A percentile compares a stretch with the other conserved stretches of the same genome.
phyloP scores from a whole-genome alignment of 2,797 vertebrate species.

The Brachyalestes nurse region DNA sequence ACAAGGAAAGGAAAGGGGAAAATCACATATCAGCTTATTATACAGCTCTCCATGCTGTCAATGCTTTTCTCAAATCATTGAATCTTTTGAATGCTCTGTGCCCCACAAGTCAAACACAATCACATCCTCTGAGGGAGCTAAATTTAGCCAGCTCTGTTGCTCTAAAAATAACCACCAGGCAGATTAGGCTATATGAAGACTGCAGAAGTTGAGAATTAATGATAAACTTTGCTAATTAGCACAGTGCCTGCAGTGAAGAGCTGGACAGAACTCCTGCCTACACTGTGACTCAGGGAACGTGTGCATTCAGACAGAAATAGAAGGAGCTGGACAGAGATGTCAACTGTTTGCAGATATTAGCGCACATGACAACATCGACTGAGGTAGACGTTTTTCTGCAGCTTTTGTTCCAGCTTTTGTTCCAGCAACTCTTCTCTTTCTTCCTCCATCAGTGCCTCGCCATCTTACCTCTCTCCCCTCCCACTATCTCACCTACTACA shows the following conservation, averaged over 20 bases:
- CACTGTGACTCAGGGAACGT: slow-evolving; percentile 52
- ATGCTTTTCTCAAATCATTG: slow-evolving; percentile 44
- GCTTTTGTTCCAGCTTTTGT: no score
- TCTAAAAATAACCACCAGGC: slow-evolving; percentile 61
- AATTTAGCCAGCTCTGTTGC: slow-evolving; percentile 54
- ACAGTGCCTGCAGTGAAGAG: slow-evolving; percentile 59
- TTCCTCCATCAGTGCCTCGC: no score
- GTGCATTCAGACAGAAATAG: slow-evolving; percentile 35
- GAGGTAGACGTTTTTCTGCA: not conserved
- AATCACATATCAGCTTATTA: slow-evolving; percentile 43
- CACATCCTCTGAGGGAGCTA: slow-evolving; percentile 54
- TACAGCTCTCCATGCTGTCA: slow-evolving; percentile 17
- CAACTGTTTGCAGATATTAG: slow-evolving; percentile 29
- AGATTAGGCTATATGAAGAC: slow-evolving; percentile 61
- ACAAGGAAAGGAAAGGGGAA: not conserved
- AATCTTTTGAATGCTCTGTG: slow-evolving; percentile 57
- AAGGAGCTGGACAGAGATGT: not conserved
- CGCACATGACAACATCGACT: not conserved
- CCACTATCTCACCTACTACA: no score
- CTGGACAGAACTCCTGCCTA: slow-evolving; percentile 53
- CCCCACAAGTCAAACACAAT: slow-evolving; percentile 44
- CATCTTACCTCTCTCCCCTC: no score
- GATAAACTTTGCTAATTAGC: slow-evolving; percentile 62
- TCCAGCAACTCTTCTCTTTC: no score
- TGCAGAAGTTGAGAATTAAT: slow-evolving; percentile 62